Evolutionary conservation across 2,888 invertebrate genomes (phyloP).

Genomic region (Drosophila mimetica): DNA sequence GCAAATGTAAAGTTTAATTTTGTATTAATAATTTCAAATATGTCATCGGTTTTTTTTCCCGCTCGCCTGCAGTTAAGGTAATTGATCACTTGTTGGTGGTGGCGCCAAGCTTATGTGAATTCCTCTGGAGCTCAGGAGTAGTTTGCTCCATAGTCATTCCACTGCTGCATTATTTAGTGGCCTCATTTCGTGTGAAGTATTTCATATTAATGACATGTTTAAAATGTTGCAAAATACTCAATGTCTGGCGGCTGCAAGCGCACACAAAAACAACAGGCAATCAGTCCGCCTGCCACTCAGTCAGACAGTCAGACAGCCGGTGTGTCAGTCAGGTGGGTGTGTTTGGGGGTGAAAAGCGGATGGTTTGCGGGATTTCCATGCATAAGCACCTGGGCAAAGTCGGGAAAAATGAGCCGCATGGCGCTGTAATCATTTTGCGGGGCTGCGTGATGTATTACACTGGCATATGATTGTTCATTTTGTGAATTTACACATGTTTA

Average conservation of each 20-base stretch:
- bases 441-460: constrained; percentile 74
- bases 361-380: too few relatives aligned
- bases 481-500: constrained; percentile 78
- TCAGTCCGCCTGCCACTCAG: constrained; percentile 45
- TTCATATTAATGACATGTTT: constrained; percentile 75
- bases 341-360: constrained; percentile 1
- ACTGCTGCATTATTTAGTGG: constrained; percentile 70
- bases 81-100: constrained; percentile 11
- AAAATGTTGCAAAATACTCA: constrained; percentile 55
- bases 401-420: constrained; percentile 41
- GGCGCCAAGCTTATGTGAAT: background rate
- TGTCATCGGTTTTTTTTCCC: constrained; percentile 1
- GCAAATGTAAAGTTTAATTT: constrained; percentile 40
- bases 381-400: constrained; percentile 22
- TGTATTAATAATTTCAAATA: constrained; percentile 29
- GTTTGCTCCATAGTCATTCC: constrained; percentile 31
- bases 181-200: constrained; percentile 46
- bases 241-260: constrained; percentile 34
- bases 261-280: constrained; percentile 52
- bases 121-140: background rate
- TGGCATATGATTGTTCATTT: constrained; percentile 77
- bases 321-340: constrained; percentile 6
- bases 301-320: constrained; percentile 9
- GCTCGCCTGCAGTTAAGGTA: constrained; percentile 5
- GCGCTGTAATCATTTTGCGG: constrained; percentile 51